Evolutionary conservation across 2,113 vertebrate genomes (phyloP).

Genomic region (Psophia crepitans): DNA sequence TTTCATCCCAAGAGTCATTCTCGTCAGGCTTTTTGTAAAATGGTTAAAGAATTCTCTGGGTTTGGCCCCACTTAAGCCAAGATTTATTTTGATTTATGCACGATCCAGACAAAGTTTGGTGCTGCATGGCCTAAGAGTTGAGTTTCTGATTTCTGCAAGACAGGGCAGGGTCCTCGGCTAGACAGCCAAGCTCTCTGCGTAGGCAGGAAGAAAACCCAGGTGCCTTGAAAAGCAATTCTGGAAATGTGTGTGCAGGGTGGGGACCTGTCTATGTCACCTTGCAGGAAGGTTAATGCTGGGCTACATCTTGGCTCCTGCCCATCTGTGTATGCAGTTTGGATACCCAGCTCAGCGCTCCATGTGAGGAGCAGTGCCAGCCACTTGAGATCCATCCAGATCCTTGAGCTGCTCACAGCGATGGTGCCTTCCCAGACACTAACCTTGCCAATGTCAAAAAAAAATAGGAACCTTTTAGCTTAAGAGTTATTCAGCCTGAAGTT

Average conservation of each 20-base stretch:
- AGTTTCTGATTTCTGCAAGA: neutral
- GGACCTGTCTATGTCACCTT: neutral
- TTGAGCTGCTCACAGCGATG: neutral
- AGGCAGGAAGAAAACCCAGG: neutral
- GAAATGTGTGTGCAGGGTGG: neutral
- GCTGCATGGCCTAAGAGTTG: neutral
- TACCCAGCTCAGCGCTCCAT: accelerated
- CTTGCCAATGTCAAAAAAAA: neutral
- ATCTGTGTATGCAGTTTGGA: neutral
- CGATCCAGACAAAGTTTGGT: neutral
- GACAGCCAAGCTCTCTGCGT: neutral
- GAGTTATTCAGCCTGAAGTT: neutral
- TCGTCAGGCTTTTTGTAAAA: neutral
- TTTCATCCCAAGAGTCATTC: neutral
- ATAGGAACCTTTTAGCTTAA: neutral
- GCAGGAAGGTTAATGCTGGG: neutral
- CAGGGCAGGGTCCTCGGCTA: neutral
- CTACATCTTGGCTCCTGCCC: neutral
- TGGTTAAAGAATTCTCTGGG: neutral
- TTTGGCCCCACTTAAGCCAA: neutral
- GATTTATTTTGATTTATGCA: neutral
- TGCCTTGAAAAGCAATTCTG: neutral
- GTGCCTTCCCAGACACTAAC: neutral
- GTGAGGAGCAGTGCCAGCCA: neutral
- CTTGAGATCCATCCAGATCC: neutral